phyloP scores from a whole-genome alignment of 2,888 invertebrate genomes.

The Drosophila barbarae region DNA sequence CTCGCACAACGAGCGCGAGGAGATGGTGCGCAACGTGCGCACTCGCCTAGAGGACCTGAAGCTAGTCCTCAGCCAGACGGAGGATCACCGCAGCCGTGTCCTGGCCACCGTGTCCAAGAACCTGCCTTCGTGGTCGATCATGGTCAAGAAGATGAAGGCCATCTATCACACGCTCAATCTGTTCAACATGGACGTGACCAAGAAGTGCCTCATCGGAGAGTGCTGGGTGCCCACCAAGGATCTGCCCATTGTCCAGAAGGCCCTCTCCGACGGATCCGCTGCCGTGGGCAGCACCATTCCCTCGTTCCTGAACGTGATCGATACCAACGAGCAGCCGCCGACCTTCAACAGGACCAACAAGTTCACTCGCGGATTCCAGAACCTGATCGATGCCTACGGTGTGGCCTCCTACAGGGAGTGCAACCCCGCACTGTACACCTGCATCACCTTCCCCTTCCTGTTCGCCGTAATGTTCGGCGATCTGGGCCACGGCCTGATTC shows the following conservation, averaged over 20 bases:
- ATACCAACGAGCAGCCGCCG: conserved; percentile 90
- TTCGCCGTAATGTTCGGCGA: conserved; percentile 99
- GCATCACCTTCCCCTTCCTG: conserved; percentile 96
- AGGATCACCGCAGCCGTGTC: conserved; percentile 91
- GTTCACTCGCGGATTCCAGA: conserved; percentile 95
- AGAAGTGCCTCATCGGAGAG: conserved; percentile 94
- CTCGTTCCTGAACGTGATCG: conserved; percentile 95
- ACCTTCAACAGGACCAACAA: conserved; percentile 96
- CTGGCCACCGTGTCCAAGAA: conserved; percentile 91
- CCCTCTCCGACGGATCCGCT: conserved; percentile 91
- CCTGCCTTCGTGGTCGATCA: conserved; percentile 90
- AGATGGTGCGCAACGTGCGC: conserved; percentile 92
- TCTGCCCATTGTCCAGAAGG: conserved; percentile 87
- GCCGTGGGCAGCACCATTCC: conserved; percentile 93
- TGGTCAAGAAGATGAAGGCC: conserved; percentile 94
- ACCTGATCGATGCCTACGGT: conserved; percentile 95
- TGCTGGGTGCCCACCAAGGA: conserved; percentile 92
- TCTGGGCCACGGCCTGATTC: conserved; percentile 92
- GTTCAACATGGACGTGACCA: conserved; percentile 95
- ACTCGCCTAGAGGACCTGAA: conserved; percentile 92
- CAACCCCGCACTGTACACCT: conserved; percentile 93
- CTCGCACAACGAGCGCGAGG: conserved; percentile 87
- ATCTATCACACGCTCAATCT: conserved; percentile 96
- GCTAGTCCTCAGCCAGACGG: conserved; percentile 89
- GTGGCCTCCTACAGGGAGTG: conserved; percentile 96